Conservation (phyloP, 1,140 invertebrate species). For the Holcopasites calliopsidis region DNA sequence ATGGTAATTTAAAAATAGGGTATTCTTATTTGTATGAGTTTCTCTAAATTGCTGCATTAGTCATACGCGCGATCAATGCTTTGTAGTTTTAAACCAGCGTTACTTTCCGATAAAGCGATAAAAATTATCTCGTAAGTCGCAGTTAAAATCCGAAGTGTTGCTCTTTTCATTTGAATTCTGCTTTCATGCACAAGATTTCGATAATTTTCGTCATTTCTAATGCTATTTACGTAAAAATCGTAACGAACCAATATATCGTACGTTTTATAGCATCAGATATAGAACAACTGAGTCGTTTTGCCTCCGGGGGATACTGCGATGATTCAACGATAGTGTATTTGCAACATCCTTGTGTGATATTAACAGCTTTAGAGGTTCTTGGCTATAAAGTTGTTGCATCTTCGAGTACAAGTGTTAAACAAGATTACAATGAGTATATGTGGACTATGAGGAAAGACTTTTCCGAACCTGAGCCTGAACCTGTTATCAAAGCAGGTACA, state of each 20-base stretch:
- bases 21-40: neutral
- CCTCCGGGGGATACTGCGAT: slow-evolving; percentile 89
- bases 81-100: neutral
- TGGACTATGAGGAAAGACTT: slow-evolving; percentile 95
- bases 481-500: slow-evolving; percentile 72
- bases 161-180: neutral
- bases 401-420: slow-evolving; percentile 90
- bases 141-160: neutral
- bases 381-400: slow-evolving; percentile 92
- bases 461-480: slow-evolving; percentile 86
- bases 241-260: neutral
- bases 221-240: neutral
- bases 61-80: neutral
- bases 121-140: neutral
- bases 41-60: neutral
- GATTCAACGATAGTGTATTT: slow-evolving; percentile 90
- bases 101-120: slow-evolving; percentile 1
- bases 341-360: slow-evolving; percentile 91
- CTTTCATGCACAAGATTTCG: neutral
- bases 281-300: slow-evolving; percentile 88
- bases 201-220: slow-evolving; percentile 24
- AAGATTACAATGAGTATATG: slow-evolving; percentile 93
- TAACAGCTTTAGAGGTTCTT: slow-evolving; percentile 91
- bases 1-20: neutral
- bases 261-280: slow-evolving; percentile 87